These are phyloP conservation scores for Cotesia glomerata DNA, from an alignment of 1,140 invertebrate species.

Conservation along the genomic window DNA sequence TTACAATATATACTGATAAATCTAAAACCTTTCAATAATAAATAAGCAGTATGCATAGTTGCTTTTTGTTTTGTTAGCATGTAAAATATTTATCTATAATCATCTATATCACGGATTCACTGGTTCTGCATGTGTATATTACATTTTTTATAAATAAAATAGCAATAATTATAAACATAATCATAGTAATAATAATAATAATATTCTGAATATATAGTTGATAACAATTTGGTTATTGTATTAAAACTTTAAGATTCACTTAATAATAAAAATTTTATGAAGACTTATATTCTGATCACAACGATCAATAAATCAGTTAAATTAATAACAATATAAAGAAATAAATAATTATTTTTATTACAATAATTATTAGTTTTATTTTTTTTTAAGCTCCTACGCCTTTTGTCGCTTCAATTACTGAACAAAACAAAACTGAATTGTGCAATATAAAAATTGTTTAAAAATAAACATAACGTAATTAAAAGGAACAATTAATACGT, in stretches of 20 bases:
- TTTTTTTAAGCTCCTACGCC: no score
- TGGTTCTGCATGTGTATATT: constrained; percentile 46
- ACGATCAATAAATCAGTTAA: background rate
- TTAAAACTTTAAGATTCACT: constrained; percentile 21
- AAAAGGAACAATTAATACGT: background rate
- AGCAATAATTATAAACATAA: constrained; percentile 19
- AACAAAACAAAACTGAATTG: no score
- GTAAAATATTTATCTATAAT: constrained; percentile 34
- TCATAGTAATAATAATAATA: constrained; percentile 16
- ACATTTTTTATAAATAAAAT: background rate
- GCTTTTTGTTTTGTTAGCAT: constrained; percentile 23
- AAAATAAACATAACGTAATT: constrained; percentile 3
- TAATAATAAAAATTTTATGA: background rate
- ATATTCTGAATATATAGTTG: background rate
- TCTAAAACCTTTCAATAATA: constrained; percentile 44
- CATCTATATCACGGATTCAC: constrained; percentile 54
- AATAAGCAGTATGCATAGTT: constrained; percentile 51
- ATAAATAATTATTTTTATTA: background rate
- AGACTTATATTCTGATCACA: background rate
- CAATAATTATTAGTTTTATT: background rate
- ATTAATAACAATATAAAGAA: background rate
- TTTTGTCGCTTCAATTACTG: no score
- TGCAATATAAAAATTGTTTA: background rate
- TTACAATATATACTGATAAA: no score
- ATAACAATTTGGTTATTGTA: constrained; percentile 36